Percentiles rank a stretch among this genome's conserved stretches.
Evolutionary conservation across 2,888 invertebrate genomes (phyloP).

Genomic region (Embidobia sp.): DNA sequence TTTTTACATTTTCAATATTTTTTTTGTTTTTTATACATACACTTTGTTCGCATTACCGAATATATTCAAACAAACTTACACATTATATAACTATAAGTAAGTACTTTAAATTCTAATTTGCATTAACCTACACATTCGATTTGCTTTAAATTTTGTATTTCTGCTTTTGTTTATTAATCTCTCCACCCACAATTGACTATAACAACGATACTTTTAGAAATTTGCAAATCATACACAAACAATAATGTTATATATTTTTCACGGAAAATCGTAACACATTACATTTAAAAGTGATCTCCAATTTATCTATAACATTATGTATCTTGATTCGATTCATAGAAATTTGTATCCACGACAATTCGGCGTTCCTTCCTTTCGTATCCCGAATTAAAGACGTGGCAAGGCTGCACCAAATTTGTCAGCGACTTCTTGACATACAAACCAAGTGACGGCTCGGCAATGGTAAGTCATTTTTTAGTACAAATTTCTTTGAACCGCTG

Average conservation of each 20-base stretch:
- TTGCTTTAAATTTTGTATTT: not conserved
- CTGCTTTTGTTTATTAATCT: not conserved
- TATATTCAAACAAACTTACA: conserved; percentile 41
- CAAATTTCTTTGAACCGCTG: no score
- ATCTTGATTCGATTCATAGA: no score
- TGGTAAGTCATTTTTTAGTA: no score
- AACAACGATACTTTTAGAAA: conserved; percentile 35
- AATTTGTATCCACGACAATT: conserved; percentile 93
- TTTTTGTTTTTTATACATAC: conserved; percentile 18
- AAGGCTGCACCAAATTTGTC: conserved; percentile 88
- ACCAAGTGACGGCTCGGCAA: conserved; percentile 82
- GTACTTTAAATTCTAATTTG: conserved; percentile 39
- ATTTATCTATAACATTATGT: no score
- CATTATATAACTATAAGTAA: conserved; percentile 44
- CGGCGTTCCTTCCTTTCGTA: conserved; percentile 89
- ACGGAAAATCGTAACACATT: conserved; percentile 14
- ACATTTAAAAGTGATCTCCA: no score
- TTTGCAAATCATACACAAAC: conserved; percentile 14
- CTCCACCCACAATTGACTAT: conserved; percentile 31
- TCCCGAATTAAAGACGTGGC: conserved; percentile 87
- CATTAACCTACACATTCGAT: conserved; percentile 24
- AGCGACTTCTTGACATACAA: conserved; percentile 90
- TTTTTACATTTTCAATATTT: no score
- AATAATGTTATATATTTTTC: conserved; percentile 16
- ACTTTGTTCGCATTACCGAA: conserved; percentile 35